Evolutionary conservation across 2,113 vertebrate genomes (phyloP), one percentile per base, ranked within the genome.

Genomic region (Ciconia boyciana): DNA sequence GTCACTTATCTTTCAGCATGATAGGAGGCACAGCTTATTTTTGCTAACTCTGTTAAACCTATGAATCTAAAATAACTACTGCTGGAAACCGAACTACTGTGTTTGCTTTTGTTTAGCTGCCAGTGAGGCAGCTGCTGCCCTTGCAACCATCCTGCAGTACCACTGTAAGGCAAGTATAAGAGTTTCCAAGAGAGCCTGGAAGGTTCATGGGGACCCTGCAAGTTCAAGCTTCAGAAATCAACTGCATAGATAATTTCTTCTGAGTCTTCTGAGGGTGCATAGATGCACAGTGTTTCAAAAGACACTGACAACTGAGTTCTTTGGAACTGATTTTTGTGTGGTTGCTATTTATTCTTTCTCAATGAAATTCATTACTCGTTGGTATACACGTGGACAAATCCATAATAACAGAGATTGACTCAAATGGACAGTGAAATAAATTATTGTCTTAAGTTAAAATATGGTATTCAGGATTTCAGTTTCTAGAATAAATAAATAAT

Each of bases 1-100:
- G 54, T 89, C 81, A 95, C 87, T 96, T 95, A 92, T 97, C 97
- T 93, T 85, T 98, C 94, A 97, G 25, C 89, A 95, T 48, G 58
- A 82, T 83, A 97, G 97, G 97, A 98, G 80, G 79, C 15, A 94
- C 55, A 94, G 93, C 93, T 98, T 98, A 84, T 97, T 98, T 98
- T 98, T 95, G 83, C 75, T 97, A 97, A 96, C 52, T 95, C 93
- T 95, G 76, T 95, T 84, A 88, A 96, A 97, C 18, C 39, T 93
- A 61, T 46, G 62, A 94, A 97, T 70, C 61, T 72, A 90, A 90
- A 97, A 95, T 77, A 86, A 90, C 36, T 68, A 22, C 85, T 89
- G 93, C 68, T 94, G 76, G 80, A 97, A 96, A 84, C 64, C 78
- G 91, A 97, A 86, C 95, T 94, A 96, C 93, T 91, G 85, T 97